phyloP scores from a whole-genome alignment of 1,140 invertebrate species.

The Conopomorpha cramerella region DNA sequence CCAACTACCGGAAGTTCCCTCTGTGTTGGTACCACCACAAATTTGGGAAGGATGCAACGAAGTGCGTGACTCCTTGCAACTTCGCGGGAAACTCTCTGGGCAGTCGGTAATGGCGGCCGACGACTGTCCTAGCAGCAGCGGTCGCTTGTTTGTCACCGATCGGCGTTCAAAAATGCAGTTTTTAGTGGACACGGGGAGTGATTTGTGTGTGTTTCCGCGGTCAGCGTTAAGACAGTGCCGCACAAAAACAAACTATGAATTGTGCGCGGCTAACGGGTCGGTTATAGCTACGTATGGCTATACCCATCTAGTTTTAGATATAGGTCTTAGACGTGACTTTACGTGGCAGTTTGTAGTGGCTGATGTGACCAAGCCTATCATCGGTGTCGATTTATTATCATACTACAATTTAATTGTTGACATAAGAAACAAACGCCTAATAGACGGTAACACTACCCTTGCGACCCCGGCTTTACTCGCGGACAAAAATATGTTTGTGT shows the following conservation, averaged over 20 bases:
- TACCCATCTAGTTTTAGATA: conserved; percentile 8
- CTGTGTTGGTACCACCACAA: conserved; percentile 3
- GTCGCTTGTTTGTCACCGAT: conserved; percentile 3
- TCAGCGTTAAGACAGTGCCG: background rate
- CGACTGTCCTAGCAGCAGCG: no score
- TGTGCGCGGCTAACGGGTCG: conserved; percentile 14
- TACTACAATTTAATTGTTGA: conserved; percentile 21
- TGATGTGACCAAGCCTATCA: conserved; percentile 18
- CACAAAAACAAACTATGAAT: conserved; percentile 11
- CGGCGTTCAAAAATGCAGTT: background rate
- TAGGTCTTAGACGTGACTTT: conserved; percentile 16
- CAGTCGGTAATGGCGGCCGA: no score
- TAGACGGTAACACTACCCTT: no score
- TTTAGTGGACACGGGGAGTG: no score
- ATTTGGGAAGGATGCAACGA: background rate
- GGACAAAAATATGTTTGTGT: no score
- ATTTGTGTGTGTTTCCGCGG: no score
- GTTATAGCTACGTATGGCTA: conserved; percentile 19
- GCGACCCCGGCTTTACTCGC: no score
- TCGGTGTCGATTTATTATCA: conserved; percentile 24
- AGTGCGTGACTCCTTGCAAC: conserved; percentile 2
- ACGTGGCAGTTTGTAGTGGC: conserved; percentile 26
- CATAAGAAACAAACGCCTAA: conserved; percentile 11
- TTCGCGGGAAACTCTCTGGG: no score
- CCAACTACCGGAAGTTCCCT: conserved; percentile 1